Evolutionary conservation across 2,888 invertebrate genomes (phyloP), one percentile per base, ranked within the genome.

Genomic region (Pterostichus madidus): DNA sequence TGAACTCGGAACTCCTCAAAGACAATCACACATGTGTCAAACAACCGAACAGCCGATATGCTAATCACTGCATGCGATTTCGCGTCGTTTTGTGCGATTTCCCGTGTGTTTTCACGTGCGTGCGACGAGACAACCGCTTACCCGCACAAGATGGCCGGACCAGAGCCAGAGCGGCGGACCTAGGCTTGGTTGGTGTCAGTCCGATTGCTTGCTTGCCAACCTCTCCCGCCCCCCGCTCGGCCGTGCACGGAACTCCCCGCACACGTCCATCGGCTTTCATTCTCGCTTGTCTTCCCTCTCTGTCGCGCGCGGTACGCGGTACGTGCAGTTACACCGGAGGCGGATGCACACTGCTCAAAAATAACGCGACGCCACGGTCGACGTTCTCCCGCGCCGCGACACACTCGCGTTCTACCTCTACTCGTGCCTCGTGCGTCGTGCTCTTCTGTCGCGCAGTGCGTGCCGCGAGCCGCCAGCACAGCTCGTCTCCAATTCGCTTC

Each of bases 81-180:
- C 59, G 78, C 17, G 39, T 39, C 7, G 61, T 61, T 79, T 79
- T 79, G 39, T 24, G 49, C 46, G 80, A 49, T 68, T 80, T 80
- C 46, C 31, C n/a, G 39, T 53, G 71, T 53, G 17, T 81, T 81
- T 81, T 81, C 81, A 59, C 75, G 81, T 81, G 56, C 71, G 39
- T 81, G 44, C 59, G 80, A 80, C 52, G 80, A 73, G 39, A 73
- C 71, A 73, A 73, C 71, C 73, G 81, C 56, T 81, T 81, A 81
- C 81, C 89, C 89, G 90, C 88, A 90, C 90, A 90, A 90, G 89
- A 90, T 90, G 90, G 89, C 90, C 89, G 90, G 89, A 83, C 83
- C 64, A 68, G 83, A 83, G 73, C 81, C 64, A 64, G 52, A 49
- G 46, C 46, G 35, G 83, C 83, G 83, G 83, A 89, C 89, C 89